Percentiles rank a stretch among this genome's conserved stretches.
These are phyloP conservation scores for Gracilinanus agilis DNA, from an alignment of 2,113 vertebrate species.

Conservation along the genomic window DNA sequence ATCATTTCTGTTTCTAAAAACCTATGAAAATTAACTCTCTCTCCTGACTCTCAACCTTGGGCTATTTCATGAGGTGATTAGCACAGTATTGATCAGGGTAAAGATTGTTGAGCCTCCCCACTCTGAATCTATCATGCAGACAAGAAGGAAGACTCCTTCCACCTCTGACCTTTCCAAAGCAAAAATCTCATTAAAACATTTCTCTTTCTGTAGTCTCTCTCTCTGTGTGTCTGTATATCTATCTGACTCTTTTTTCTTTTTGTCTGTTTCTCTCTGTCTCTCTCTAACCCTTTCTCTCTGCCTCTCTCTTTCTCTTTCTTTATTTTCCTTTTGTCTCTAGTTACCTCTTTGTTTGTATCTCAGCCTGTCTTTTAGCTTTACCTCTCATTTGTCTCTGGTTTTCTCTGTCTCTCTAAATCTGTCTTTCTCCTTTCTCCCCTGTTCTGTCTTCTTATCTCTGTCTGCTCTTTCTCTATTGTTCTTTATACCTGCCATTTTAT, in stretches of 20 bases:
- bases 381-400: neutral
- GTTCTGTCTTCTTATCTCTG: no score
- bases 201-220: neutral
- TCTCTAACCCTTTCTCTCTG: no score
- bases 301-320: no score
- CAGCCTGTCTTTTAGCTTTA: neutral
- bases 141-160: slow-evolving; percentile 23
- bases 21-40: neutral
- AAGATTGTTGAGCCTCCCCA: neutral
- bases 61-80: slow-evolving; percentile 58
- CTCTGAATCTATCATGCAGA: slow-evolving; percentile 1
- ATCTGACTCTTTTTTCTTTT: fast-evolving
- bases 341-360: neutral
- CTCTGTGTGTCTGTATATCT: no score
- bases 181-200: slow-evolving; percentile 40
- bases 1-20: neutral
- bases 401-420: neutral
- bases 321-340: no score
- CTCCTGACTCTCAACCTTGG: neutral
- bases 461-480: neutral
- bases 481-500: slow-evolving; percentile 56
- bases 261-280: no score
- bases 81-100: slow-evolving; percentile 27
- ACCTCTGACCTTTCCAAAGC: slow-evolving; percentile 60
- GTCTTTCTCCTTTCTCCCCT: neutral